These are phyloP conservation scores for Erethizon dorsatum DNA, from an alignment of 2,797 vertebrate genomes.

Conservation along the genomic window DNA sequence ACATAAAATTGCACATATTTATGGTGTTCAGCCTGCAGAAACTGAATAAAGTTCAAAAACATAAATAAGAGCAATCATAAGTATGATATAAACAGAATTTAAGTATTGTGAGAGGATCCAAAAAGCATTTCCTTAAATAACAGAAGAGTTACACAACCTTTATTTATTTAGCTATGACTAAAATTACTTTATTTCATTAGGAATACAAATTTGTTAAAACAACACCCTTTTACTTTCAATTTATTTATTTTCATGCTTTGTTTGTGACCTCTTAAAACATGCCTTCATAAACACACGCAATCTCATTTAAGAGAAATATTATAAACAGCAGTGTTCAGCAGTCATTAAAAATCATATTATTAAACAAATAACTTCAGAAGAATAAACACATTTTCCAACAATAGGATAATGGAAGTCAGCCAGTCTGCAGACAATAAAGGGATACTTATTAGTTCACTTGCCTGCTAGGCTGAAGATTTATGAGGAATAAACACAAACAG, in stretches of 20 bases:
- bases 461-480: slow-evolving; percentile 29
- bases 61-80: neutral
- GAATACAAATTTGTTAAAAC: neutral
- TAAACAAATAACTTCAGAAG: slow-evolving; percentile 49
- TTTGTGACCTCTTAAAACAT: neutral
- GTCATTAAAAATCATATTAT: neutral
- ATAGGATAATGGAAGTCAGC: neutral
- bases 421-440: neutral
- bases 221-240: neutral
- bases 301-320: slow-evolving; percentile 15
- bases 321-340: neutral
- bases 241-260: neutral
- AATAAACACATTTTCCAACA: slow-evolving; percentile 29
- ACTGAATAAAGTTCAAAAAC: neutral
- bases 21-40: neutral
- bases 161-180: neutral
- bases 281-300: neutral
- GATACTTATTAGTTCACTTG: slow-evolving; percentile 34
- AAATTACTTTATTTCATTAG: slow-evolving; percentile 4
- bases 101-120: neutral
- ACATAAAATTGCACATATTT: neutral
- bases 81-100: neutral
- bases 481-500: slow-evolving; percentile 52
- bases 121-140: neutral
- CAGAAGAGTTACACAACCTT: neutral